Evolutionary conservation across 2,888 invertebrate species (phyloP).

Genomic region (Cryptocheilus praepositus): DNA sequence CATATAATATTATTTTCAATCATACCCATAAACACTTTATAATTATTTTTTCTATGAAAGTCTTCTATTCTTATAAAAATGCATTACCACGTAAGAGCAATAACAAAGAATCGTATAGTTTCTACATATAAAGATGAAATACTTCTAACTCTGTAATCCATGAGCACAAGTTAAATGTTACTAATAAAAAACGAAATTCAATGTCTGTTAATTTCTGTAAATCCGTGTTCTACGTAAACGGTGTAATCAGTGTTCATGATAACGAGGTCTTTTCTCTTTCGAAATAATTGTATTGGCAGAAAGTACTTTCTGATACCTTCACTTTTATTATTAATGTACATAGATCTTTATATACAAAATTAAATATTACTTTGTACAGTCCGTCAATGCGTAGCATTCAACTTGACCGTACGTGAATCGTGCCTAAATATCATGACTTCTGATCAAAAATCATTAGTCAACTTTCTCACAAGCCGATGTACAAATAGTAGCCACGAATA

Average conservation of each 20-base stretch:
- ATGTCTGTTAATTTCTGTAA: background rate
- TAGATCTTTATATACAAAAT: background rate
- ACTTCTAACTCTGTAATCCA: constrained; percentile 9
- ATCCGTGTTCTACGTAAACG: no score
- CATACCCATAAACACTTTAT: constrained; percentile 35
- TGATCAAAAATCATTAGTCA: no score
- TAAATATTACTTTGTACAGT: background rate
- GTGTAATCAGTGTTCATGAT: no score
- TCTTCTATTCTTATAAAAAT: constrained; percentile 52
- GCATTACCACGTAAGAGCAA: constrained; percentile 27
- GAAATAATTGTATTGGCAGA: no score
- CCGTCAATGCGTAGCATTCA: no score
- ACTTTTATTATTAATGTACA: constrained; percentile 1
- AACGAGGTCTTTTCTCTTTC: no score
- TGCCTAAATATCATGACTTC: no score
- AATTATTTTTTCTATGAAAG: constrained; percentile 49
- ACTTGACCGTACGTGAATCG: no score
- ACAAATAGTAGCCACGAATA: no score
- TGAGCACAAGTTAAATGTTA: constrained; percentile 22
- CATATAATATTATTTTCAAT: constrained; percentile 38
- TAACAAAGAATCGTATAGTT: constrained; percentile 25
- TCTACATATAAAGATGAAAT: constrained; percentile 4
- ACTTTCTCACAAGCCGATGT: no score
- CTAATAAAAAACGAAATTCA: constrained; percentile 14
- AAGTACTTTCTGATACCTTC: no score